Evolutionary conservation across 2,113 vertebrate species (phyloP), one percentile per base, ranked within the genome.

Genomic region (Tragelaphus scriptus): DNA sequence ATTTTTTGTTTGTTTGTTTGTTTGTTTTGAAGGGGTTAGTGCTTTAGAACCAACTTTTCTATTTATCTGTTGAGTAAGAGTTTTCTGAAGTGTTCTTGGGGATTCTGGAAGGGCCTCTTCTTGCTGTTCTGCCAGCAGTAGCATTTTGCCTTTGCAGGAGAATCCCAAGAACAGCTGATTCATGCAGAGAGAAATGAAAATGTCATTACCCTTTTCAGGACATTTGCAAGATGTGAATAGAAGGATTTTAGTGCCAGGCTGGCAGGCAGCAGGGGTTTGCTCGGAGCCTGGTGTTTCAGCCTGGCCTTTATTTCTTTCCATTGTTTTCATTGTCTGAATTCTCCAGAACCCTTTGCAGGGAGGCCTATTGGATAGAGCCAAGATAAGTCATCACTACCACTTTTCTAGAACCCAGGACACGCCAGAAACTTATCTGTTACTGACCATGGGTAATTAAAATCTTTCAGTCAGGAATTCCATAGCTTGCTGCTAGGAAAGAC

Each of bases 161-260:
- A 87, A 80, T 85, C 59, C 58, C 12, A 4, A 85, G 96, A 65
- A 95, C 55, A 95, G 94, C 87, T 65, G 85, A 91, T 59, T 63
- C 40, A 19, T 8, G 59, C 16, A 84, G 97, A 82, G 82, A 93
- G 80, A 96, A 89, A 90, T 51, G 90, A 88, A 97, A 55, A 95
- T 94, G 81, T 94, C 94, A 79, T 88, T 91, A 65, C 75, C 40
- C 11, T 28, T 92, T 94, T 44, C 89, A 61, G 65, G 90, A 87
- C 59, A 94, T 97, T 88, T 92, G 97, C 81, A 86, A 61, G 88
- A 82, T 92, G 95, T 86, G 85, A 86, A 88, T 82, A 79, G 87
- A 84, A 92, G 44, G 65, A 15, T 75, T 36, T 85, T 49, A 32
- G 49, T 28, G 88, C 92, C 75, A n/a, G 92, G 25, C 88, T 56